Evolutionary conservation across 2,113 vertebrate species (phyloP).

Genomic region (Girardinichthys multiradiatus): DNA sequence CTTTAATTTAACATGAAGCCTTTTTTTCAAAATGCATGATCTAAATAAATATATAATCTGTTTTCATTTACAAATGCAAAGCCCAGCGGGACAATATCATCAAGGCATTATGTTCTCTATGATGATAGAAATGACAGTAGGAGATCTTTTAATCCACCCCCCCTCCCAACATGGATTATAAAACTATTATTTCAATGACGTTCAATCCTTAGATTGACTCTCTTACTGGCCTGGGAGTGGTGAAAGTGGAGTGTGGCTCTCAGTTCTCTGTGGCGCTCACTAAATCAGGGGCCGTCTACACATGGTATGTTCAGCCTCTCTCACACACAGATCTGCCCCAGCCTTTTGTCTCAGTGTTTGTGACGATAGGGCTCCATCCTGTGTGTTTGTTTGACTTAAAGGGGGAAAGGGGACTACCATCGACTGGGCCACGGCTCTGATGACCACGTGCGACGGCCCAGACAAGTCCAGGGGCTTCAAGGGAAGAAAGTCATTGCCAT

Average conservation of each 20-base stretch:
- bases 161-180: neutral
- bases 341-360: neutral
- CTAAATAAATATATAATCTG: neutral
- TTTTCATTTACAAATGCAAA: neutral
- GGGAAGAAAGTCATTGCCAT: slow-evolving; percentile 98
- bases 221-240: slow-evolving; percentile 93
- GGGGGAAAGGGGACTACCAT: slow-evolving; percentile 99
- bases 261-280: slow-evolving; percentile 98
- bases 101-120: neutral
- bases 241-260: slow-evolving; percentile 98
- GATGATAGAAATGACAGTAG: neutral
- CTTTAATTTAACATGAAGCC: neutral
- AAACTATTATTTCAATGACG: neutral
- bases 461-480: slow-evolving; percentile 97
- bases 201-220: slow-evolving; percentile 89
- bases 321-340: neutral
- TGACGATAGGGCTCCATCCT: neutral
- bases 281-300: slow-evolving; percentile 96
- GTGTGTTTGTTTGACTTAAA: slow-evolving; percentile 51
- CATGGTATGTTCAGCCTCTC: slow-evolving; percentile 82
- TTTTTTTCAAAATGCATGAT: neutral
- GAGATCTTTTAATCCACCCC: neutral
- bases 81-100: neutral
- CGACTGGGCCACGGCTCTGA: slow-evolving; percentile 96
- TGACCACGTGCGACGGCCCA: slow-evolving; percentile 93